phyloP scores from a whole-genome alignment of 1,140 invertebrate species.

The Drosophila nigrodunni region DNA sequence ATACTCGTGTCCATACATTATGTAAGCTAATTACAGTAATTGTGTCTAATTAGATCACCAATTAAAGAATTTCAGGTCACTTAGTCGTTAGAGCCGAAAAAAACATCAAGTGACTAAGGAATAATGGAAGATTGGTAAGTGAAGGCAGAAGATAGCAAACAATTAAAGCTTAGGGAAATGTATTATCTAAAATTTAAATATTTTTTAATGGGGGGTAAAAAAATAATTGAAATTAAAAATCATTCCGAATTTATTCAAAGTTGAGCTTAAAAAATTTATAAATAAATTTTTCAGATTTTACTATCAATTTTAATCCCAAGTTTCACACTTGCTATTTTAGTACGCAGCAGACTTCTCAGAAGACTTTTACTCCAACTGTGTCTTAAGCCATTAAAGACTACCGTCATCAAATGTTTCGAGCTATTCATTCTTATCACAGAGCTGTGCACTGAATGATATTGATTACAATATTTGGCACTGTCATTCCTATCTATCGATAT shows the following conservation, averaged over 20 bases:
- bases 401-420: conserved; percentile 6
- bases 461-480: conserved; percentile 13
- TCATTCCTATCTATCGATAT: conserved; percentile 37
- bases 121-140: too few species aligned
- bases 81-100: background rate
- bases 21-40: conserved; percentile 18
- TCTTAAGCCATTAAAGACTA: background rate
- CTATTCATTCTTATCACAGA: conserved; percentile 15
- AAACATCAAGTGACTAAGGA: too few species aligned
- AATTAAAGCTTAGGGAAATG: too few species aligned
- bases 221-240: too few species aligned
- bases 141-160: too few species aligned
- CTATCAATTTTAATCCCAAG: too few species aligned
- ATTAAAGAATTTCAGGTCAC: conserved; percentile 13
- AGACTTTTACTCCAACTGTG: background rate
- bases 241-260: too few species aligned
- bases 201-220: too few species aligned
- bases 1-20: background rate
- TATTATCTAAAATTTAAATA: too few species aligned
- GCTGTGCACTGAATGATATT: conserved; percentile 12
- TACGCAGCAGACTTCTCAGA: background rate
- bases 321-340: background rate
- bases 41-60: conserved; percentile 14
- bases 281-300: too few species aligned
- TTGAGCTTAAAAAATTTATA: too few species aligned